Conservation (phyloP, 2,888 invertebrate species). For the Noctua janthina region DNA sequence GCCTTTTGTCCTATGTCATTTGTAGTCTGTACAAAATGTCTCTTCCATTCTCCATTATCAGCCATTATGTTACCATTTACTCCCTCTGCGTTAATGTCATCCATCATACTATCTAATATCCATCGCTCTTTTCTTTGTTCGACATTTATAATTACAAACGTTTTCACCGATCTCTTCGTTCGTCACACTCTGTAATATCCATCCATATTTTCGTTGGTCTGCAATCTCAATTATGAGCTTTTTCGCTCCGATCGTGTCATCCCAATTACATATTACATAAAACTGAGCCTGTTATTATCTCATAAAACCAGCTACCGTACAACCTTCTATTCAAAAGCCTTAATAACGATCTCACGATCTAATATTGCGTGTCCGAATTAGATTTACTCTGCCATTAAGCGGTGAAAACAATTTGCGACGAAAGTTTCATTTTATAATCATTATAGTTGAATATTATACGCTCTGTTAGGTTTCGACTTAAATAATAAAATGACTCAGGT, state of each 20-base stretch:
- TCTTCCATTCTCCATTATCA: neutral
- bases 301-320: constrained; percentile 16
- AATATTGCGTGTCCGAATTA: constrained; percentile 58
- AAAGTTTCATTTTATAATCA: constrained; percentile 66
- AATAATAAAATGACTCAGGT: constrained; percentile 42
- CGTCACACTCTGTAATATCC: neutral
- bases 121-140: neutral
- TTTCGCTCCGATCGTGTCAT: neutral
- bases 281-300: constrained; percentile 24
- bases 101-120: neutral
- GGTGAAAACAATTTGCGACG: constrained; percentile 64
- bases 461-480: constrained; percentile 55
- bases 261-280: constrained; percentile 37
- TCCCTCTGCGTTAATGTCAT: neutral
- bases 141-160: neutral
- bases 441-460: constrained; percentile 57
- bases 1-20: neutral
- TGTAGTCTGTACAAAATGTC: neutral
- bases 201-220: neutral
- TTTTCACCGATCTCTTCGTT: neutral
- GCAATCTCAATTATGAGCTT: neutral
- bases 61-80: neutral
- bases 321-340: constrained; percentile 47
- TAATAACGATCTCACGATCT: constrained; percentile 56
- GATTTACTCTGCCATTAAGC: constrained; percentile 47